Evolutionary conservation across 2,888 invertebrate species (phyloP).

Genomic region (Ryuthela nishihirai): DNA sequence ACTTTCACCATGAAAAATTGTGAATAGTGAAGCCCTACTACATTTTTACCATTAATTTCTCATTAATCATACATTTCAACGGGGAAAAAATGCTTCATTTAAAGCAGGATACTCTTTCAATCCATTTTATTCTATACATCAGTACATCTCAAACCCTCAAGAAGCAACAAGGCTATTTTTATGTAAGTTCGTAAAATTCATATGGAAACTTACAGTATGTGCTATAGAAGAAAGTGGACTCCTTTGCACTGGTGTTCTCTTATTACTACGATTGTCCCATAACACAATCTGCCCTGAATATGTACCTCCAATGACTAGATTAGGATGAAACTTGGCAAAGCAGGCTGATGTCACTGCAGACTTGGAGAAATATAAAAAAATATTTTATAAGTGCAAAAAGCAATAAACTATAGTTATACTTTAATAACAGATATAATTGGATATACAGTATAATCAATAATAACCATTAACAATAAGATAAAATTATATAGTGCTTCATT

Average conservation of each 20-base stretch:
- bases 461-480: not conserved
- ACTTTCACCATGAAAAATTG: too few species aligned
- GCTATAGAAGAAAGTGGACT: slow-evolving; percentile 95
- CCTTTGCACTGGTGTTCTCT: slow-evolving; percentile 93
- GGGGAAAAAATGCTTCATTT: too few species aligned
- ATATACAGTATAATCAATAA: not conserved
- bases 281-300: slow-evolving; percentile 98
- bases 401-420: not conserved
- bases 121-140: too few species aligned
- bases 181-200: too few species aligned
- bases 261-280: slow-evolving; percentile 98
- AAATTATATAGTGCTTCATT: too few species aligned
- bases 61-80: too few species aligned
- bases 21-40: too few species aligned
- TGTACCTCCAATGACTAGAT: slow-evolving; percentile 94
- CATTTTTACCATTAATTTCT: too few species aligned
- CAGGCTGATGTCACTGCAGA: slow-evolving; percentile 89
- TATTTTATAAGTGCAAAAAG: too few species aligned
- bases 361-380: slow-evolving; percentile 40
- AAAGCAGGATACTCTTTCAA: too few species aligned
- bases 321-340: slow-evolving; percentile 83
- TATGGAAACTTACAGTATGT: slow-evolving; percentile 62
- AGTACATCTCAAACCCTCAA: too few species aligned
- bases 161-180: too few species aligned
- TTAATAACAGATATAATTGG: not conserved